These are phyloP conservation scores for Oasisia sp. DNA, from an alignment of 2,888 invertebrate genomes.

Conservation along the genomic window DNA sequence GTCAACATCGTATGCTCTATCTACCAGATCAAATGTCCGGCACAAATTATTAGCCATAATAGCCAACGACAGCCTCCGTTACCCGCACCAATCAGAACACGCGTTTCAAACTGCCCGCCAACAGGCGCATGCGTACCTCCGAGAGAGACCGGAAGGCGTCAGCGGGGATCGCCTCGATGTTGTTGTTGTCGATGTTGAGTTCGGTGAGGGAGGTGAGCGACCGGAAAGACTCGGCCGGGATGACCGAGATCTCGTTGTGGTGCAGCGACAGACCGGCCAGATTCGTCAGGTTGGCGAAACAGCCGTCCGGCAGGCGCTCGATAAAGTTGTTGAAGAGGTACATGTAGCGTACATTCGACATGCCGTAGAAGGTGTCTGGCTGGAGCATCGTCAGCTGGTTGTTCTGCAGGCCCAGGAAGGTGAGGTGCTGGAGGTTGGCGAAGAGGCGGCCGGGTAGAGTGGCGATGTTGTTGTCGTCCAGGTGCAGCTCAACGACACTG, in stretches of 20 bases:
- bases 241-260: constrained; percentile 32
- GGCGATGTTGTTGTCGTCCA: constrained; percentile 37
- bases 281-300: constrained; percentile 26
- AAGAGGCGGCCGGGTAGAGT: constrained; percentile 28
- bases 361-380: constrained; percentile 30
- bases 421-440: constrained; percentile 25
- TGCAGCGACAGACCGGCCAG: constrained; percentile 32
- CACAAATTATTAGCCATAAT: not conserved
- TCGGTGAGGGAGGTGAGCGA: constrained; percentile 28
- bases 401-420: constrained; percentile 40
- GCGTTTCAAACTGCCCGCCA: not conserved
- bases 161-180: constrained; percentile 20
- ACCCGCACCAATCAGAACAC: not conserved
- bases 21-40: not conserved
- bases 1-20: not conserved
- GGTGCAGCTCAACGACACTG: constrained; percentile 31
- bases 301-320: constrained; percentile 22
- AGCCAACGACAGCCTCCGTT: not conserved
- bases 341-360: constrained; percentile 30
- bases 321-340: constrained; percentile 37
- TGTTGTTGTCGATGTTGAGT: constrained; percentile 36
- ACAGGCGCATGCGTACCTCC: not conserved
- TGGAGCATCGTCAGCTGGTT: constrained; percentile 31
- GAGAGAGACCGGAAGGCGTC: constrained; percentile 18
- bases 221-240: constrained; percentile 31